Conservation (phyloP, 1,140 invertebrate species). For the Rhopalosiphum maidis region DNA sequence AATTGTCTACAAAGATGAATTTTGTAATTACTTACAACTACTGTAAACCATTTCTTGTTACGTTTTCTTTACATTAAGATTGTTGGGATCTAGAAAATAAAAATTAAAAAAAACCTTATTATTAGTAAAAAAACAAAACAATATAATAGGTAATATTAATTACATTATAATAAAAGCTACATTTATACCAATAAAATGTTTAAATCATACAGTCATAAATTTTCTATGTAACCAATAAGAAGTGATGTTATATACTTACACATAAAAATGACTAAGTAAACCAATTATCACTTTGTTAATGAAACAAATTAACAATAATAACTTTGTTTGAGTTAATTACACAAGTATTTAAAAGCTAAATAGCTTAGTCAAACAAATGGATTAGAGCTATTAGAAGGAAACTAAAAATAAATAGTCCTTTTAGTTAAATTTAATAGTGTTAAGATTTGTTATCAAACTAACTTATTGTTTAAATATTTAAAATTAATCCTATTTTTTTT, state of each 20-base stretch:
- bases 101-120: neutral
- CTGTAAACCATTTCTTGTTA: conserved; percentile 25
- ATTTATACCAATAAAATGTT: neutral
- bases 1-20: conserved; percentile 30
- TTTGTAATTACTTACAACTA: conserved; percentile 49
- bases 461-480: no score
- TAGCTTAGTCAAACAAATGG: neutral
- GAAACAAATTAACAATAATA: no score
- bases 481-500: no score
- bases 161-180: neutral
- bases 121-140: no score
- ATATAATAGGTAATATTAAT: neutral
- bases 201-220: neutral
- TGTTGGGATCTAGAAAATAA: conserved; percentile 43
- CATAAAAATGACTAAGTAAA: neutral
- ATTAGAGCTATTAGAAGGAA: no score
- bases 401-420: neutral
- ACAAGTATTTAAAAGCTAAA: neutral
- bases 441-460: no score
- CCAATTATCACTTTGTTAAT: neutral
- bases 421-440: neutral
- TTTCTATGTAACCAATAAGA: neutral
- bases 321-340: neutral
- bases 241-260: neutral
- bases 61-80: neutral